These are phyloP conservation scores for Solea solea DNA, from an alignment of 2,113 vertebrate genomes.

Conservation along the genomic window DNA sequence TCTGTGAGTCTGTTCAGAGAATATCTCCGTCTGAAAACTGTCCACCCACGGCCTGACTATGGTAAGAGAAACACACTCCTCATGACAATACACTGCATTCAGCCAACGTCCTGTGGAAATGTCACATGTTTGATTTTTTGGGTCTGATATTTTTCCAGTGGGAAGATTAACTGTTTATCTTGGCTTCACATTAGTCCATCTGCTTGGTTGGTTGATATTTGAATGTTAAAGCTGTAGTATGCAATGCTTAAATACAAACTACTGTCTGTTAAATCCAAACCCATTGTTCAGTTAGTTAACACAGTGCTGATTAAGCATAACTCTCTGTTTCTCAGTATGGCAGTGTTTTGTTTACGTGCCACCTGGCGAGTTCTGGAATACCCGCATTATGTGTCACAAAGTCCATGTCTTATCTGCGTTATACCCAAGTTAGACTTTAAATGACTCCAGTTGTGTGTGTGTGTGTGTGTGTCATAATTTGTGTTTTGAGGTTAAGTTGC, in stretches of 20 bases:
- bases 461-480: background rate
- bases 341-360: no score
- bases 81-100: background rate
- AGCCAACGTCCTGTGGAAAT: background rate
- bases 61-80: slow-evolving; percentile 76
- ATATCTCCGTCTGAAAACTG: slow-evolving; percentile 89
- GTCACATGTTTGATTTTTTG: background rate
- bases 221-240: no score
- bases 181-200: no score
- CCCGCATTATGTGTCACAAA: slow-evolving; percentile 26
- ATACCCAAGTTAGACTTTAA: slow-evolving; percentile 28
- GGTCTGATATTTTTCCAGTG: no score
- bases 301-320: no score
- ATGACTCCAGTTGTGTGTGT: background rate
- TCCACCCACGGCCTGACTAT: slow-evolving; percentile 94
- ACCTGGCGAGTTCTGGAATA: no score
- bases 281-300: no score
- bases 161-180: no score
- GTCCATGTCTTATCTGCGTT: slow-evolving; percentile 44
- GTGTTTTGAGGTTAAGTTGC: background rate
- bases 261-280: background rate
- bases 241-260: no score
- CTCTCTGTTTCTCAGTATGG: no score
- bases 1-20: slow-evolving; percentile 90
- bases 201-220: no score